Percentiles rank a stretch among this genome's conserved stretches.
These are phyloP conservation scores for Hoplias malabaricus DNA, from an alignment of 2,113 vertebrate genomes.

Conservation along the genomic window DNA sequence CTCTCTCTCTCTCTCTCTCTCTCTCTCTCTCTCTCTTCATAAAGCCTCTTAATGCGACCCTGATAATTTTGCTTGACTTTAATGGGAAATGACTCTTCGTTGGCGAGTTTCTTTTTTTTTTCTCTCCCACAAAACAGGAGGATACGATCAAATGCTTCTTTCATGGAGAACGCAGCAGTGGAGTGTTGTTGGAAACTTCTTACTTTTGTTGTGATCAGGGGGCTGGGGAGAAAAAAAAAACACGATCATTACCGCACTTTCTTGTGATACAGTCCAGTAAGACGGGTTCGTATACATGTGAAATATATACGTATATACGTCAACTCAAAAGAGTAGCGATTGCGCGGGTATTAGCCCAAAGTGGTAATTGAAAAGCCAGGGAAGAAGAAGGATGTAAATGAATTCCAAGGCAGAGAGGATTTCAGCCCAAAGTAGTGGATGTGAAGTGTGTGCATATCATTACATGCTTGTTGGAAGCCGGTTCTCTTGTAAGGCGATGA, in stretches of 20 bases:
- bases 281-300: not conserved
- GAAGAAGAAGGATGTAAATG: constrained; percentile 50
- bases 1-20: constrained; percentile 66
- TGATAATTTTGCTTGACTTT: constrained; percentile 78
- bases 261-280: not conserved
- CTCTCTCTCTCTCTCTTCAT: constrained; percentile 65
- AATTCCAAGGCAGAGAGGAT: constrained; percentile 47
- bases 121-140: constrained; percentile 57
- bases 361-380: constrained; percentile 41
- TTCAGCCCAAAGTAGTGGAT: constrained; percentile 53
- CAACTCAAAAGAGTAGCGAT: not conserved
- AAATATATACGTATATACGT: not conserved
- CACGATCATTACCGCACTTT: constrained; percentile 15
- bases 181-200: constrained; percentile 71
- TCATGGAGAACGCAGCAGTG: constrained; percentile 74
- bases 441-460: constrained; percentile 56
- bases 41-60: constrained; percentile 75
- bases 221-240: constrained; percentile 15
- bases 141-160: constrained; percentile 72
- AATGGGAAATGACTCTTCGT: constrained; percentile 75
- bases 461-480: constrained; percentile 56
- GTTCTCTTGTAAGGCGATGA: constrained; percentile 60
- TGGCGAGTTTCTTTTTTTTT: constrained; percentile 70
- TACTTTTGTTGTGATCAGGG: constrained; percentile 34
- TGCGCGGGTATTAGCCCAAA: constrained; percentile 8